Evolutionary conservation across 2,888 invertebrate genomes (phyloP).

Genomic region (Ectemnius cavifrons): DNA sequence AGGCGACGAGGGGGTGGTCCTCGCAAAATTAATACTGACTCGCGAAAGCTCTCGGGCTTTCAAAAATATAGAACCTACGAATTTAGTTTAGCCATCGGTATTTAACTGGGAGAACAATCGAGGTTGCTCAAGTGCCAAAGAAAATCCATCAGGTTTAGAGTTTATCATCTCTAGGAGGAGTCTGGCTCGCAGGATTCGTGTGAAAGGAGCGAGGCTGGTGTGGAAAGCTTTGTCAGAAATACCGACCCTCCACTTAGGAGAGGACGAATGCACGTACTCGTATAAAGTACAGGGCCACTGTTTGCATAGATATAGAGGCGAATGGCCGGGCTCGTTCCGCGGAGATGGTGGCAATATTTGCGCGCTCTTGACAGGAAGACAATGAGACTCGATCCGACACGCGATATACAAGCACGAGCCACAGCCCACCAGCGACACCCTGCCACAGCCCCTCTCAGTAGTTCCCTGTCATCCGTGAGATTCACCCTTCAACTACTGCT

Average conservation of each 20-base stretch:
- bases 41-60: too few relatives aligned
- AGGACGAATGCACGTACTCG: slow-evolving; percentile 37
- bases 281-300: slow-evolving; percentile 26
- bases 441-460: slow-evolving; percentile 44
- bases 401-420: slow-evolving; percentile 62
- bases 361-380: slow-evolving; percentile 73
- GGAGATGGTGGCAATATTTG: slow-evolving; percentile 75
- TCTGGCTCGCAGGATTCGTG: slow-evolving; percentile 30
- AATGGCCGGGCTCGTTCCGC: slow-evolving; percentile 57
- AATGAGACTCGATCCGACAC: slow-evolving; percentile 72
- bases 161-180: too few relatives aligned
- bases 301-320: slow-evolving; percentile 49
- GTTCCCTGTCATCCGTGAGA: slow-evolving; percentile 53
- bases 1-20: not conserved
- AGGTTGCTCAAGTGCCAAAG: too few relatives aligned
- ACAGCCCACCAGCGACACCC: not conserved
- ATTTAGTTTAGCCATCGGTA: too few relatives aligned
- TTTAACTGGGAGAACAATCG: too few relatives aligned
- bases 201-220: slow-evolving; percentile 64
- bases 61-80: too few relatives aligned
- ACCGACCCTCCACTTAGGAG: slow-evolving; percentile 60
- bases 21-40: too few relatives aligned
- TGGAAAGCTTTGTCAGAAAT: slow-evolving; percentile 63
- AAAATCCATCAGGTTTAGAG: too few relatives aligned
- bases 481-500: slow-evolving; percentile 52